These are phyloP conservation scores for Dasyurus viverrinus DNA, from an alignment of 2,113 vertebrate species.

Conservation along the genomic window DNA sequence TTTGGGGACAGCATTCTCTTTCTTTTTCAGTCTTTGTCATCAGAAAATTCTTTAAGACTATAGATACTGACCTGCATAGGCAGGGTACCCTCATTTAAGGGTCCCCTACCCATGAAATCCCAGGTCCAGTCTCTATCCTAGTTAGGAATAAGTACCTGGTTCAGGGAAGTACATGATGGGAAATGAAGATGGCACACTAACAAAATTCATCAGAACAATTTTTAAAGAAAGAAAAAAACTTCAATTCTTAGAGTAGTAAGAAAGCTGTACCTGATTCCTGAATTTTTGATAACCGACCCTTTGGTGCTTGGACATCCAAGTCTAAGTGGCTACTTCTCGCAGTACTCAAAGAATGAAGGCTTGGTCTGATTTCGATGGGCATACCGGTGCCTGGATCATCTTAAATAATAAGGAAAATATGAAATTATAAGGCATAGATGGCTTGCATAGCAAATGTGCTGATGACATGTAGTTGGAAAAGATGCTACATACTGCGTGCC, in stretches of 20 bases:
- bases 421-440: background rate
- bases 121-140: background rate
- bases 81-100: too few species aligned
- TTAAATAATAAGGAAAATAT: slow-evolving; percentile 70
- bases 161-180: background rate
- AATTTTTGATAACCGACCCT: slow-evolving; percentile 90
- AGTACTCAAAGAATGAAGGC: slow-evolving; percentile 90
- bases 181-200: too few species aligned
- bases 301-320: slow-evolving; percentile 93
- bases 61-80: background rate
- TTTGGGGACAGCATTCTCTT: too few species aligned
- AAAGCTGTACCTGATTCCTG: slow-evolving; percentile 88
- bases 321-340: slow-evolving; percentile 93
- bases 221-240: accelerated
- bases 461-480: too few species aligned
- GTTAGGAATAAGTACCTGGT: background rate
- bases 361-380: slow-evolving; percentile 93
- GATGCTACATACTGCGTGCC: too few species aligned
- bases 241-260: accelerated
- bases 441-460: background rate
- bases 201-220: too few species aligned
- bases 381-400: slow-evolving; percentile 94
- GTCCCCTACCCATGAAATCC: background rate
- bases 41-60: too few species aligned
- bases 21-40: too few species aligned